Conservation (phyloP, 2,888 invertebrate genomes). For the Macroteleia sp. region DNA sequence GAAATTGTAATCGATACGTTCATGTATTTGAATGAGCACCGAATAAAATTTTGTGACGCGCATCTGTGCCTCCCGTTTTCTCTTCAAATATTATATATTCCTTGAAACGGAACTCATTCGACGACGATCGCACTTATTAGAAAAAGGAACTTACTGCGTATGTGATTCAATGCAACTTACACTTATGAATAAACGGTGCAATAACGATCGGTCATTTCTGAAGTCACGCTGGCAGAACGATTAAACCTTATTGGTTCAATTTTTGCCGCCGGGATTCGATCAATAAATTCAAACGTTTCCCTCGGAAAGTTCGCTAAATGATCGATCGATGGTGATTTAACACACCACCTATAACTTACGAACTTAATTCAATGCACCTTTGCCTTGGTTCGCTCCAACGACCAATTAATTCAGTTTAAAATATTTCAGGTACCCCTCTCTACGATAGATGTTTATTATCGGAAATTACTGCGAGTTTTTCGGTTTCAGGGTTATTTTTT, state of each 20-base stretch:
- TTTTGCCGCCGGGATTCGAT: slow-evolving; percentile 16
- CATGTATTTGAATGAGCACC: slow-evolving; percentile 49
- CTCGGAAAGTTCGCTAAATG: slow-evolving; percentile 35
- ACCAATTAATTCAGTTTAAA: slow-evolving; percentile 28
- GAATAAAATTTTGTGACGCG: slow-evolving; percentile 54
- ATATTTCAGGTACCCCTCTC: slow-evolving; percentile 16
- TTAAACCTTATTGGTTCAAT: slow-evolving; percentile 32
- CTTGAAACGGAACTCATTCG: not conserved
- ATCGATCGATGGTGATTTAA: slow-evolving; percentile 38
- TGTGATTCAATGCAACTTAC: not conserved
- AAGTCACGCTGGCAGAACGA: slow-evolving; percentile 1
- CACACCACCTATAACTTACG: slow-evolving; percentile 15
- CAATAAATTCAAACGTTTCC: slow-evolving; percentile 29
- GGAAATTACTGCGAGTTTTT: not conserved
- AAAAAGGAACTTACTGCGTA: not conserved
- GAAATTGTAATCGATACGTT: slow-evolving; percentile 57
- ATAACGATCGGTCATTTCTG: slow-evolving; percentile 37
- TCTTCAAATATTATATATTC: slow-evolving; percentile 29
- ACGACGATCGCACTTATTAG: slow-evolving; percentile 11
- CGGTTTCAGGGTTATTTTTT: too few species aligned
- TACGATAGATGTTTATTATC: not conserved
- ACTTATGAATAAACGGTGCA: not conserved
- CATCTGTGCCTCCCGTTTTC: slow-evolving; percentile 37
- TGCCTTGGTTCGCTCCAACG: slow-evolving; percentile 14
- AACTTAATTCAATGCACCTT: slow-evolving; percentile 33